A percentile compares a stretch with the other conserved stretches of the same genome.
These are phyloP conservation scores for Echiichthys vipera DNA, from an alignment of 2,797 vertebrate genomes.

Conservation along the genomic window DNA sequence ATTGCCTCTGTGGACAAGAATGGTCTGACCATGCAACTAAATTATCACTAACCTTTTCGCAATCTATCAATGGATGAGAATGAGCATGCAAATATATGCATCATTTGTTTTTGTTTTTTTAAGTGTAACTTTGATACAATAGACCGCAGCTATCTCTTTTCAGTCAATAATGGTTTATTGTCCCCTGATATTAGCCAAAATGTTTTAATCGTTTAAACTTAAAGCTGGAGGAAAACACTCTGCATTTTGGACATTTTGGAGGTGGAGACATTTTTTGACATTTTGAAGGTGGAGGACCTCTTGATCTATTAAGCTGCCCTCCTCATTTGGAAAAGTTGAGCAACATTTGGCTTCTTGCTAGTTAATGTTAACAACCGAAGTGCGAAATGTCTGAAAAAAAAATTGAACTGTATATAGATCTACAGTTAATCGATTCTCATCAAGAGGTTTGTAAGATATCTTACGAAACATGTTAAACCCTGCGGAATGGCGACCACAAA, in stretches of 20 bases:
- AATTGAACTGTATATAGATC: background rate
- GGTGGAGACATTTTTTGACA: no score
- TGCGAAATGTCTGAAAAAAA: background rate
- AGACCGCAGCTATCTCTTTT: background rate
- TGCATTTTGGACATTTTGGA: background rate
- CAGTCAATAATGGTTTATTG: background rate
- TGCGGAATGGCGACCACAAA: no score
- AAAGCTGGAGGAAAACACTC: background rate
- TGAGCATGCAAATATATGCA: background rate
- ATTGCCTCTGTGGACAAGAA: background rate
- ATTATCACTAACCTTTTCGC: conserved; percentile 16
- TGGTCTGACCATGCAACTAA: background rate
- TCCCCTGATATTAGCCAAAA: background rate
- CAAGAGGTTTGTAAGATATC: no score
- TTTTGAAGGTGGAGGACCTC: background rate
- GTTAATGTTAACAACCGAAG: background rate
- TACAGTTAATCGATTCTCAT: no score
- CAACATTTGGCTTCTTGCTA: background rate
- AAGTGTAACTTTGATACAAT: background rate
- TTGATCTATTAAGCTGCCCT: background rate
- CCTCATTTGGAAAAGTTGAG: background rate
- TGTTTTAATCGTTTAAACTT: background rate
- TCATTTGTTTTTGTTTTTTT: background rate
- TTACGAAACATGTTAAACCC: no score
- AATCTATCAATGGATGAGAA: background rate